Evolutionary conservation across 2,113 vertebrate genomes (phyloP).

Genomic region (Accipiter cooperii): DNA sequence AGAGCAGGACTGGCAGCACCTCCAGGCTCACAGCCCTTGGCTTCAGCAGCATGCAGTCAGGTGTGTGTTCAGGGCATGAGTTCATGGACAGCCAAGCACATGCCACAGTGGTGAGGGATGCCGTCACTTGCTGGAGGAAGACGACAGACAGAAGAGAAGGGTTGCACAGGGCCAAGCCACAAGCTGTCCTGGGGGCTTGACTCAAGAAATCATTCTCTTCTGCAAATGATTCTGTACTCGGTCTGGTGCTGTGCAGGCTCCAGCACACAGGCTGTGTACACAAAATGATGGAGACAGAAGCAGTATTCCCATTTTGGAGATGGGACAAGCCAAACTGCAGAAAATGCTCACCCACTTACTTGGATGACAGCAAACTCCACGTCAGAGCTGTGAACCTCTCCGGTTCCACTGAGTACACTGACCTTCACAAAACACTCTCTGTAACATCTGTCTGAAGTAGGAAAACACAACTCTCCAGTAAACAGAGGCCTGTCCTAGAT

Average conservation of each 20-base stretch:
- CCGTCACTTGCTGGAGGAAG: not conserved
- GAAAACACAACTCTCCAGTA: not conserved
- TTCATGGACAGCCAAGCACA: fast-evolving
- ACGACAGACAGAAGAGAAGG: not conserved
- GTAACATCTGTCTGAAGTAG: no score
- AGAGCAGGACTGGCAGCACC: not conserved
- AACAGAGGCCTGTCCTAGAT: not conserved
- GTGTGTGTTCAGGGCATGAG: fast-evolving
- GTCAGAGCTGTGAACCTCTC: not conserved
- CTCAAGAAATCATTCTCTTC: not conserved
- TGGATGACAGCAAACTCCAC: fast-evolving
- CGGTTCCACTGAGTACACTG: fast-evolving
- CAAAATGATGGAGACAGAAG: fast-evolving
- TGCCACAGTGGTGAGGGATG: not conserved
- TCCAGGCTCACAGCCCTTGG: not conserved
- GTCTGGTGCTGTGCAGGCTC: not conserved
- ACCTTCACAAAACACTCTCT: not conserved
- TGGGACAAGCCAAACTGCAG: not conserved
- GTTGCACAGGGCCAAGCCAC: not conserved
- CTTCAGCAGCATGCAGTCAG: fast-evolving
- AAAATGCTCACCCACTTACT: not conserved
- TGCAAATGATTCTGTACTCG: not conserved
- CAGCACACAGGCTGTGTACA: not conserved
- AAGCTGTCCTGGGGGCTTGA: no score
- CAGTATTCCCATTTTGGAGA: not conserved